A percentile compares a stretch with the other conserved stretches of the same genome.
Conservation (phyloP, 2,888 invertebrate genomes). For the Erannis defoliaria region DNA sequence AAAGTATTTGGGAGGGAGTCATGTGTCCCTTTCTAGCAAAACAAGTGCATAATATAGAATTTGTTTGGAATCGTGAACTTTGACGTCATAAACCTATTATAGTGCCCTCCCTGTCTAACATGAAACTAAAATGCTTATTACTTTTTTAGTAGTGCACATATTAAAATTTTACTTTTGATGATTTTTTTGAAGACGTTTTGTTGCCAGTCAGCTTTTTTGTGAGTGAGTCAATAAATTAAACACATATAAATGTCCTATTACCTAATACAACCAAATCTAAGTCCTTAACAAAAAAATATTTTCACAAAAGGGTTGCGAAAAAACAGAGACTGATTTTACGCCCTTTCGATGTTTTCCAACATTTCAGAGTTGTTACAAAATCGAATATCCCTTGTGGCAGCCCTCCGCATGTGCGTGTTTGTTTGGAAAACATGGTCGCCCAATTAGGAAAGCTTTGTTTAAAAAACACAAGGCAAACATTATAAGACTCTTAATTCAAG, state of each 20-base stretch:
- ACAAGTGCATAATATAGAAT: too few species aligned
- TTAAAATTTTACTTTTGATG: too few species aligned
- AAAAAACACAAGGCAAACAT: slow-evolving; percentile 1
- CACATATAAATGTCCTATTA: neutral
- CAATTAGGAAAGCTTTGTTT: slow-evolving; percentile 30
- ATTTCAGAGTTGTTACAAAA: slow-evolving; percentile 23
- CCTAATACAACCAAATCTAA: neutral
- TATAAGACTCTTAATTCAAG: neutral
- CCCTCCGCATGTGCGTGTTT: slow-evolving; percentile 43
- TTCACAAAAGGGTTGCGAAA: neutral
- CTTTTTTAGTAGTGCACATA: too few species aligned
- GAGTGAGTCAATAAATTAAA: neutral
- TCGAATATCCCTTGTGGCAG: slow-evolving; percentile 27
- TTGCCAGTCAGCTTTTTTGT: too few species aligned
- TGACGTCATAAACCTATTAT: too few species aligned
- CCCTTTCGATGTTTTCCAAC: slow-evolving; percentile 29
- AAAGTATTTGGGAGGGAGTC: too few species aligned
- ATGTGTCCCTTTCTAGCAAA: too few species aligned
- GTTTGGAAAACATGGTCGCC: slow-evolving; percentile 39
- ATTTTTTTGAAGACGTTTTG: too few species aligned
- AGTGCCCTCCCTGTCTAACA: too few species aligned
- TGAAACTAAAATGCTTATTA: too few species aligned
- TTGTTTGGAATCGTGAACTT: too few species aligned
- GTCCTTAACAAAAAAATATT: neutral
- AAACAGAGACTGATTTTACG: slow-evolving; percentile 17